Percentiles rank a stretch among this genome's conserved stretches.
Evolutionary conservation across 2,888 invertebrate genomes (phyloP).

Genomic region (Meliscaeva auricollis): DNA sequence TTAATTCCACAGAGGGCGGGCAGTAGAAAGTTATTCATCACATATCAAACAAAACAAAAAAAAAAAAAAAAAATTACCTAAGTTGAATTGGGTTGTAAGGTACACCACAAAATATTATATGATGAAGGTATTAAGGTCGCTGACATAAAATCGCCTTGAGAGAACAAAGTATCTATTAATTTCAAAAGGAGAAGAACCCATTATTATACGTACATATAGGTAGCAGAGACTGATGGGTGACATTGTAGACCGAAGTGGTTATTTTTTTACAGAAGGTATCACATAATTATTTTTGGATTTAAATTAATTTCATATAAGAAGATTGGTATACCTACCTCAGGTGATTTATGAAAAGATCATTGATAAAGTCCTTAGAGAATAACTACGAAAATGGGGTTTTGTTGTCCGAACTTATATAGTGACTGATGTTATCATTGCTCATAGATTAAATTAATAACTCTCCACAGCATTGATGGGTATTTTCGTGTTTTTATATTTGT

Average conservation of each 20-base stretch:
- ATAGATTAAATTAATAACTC: neutral
- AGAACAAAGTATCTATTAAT: slow-evolving; percentile 6
- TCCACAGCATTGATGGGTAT: too few relatives aligned
- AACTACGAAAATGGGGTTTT: too few relatives aligned
- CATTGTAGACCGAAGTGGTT: neutral
- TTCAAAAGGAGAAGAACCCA: neutral
- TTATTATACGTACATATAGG: neutral
- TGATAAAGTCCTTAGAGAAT: slow-evolving; percentile 4
- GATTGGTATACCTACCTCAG: neutral
- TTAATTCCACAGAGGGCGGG: slow-evolving; percentile 5
- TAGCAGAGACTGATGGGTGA: neutral
- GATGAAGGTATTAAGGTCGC: slow-evolving; percentile 16
- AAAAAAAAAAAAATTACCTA: neutral
- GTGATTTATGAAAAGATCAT: neutral
- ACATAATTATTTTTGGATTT: slow-evolving; percentile 27
- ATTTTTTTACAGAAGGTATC: slow-evolving; percentile 3
- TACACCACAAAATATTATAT: neutral
- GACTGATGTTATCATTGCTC: too few relatives aligned
- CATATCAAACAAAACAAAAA: neutral
- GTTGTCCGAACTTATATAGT: too few relatives aligned
- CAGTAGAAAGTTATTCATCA: slow-evolving; percentile 11
- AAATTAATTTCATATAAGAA: slow-evolving; percentile 14
- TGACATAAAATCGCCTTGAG: slow-evolving; percentile 26
- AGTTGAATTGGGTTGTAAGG: neutral
- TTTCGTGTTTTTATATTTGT: too few relatives aligned